Evolutionary conservation across 1,140 invertebrate genomes (phyloP).

Genomic region (Sitobion miscanthi): DNA sequence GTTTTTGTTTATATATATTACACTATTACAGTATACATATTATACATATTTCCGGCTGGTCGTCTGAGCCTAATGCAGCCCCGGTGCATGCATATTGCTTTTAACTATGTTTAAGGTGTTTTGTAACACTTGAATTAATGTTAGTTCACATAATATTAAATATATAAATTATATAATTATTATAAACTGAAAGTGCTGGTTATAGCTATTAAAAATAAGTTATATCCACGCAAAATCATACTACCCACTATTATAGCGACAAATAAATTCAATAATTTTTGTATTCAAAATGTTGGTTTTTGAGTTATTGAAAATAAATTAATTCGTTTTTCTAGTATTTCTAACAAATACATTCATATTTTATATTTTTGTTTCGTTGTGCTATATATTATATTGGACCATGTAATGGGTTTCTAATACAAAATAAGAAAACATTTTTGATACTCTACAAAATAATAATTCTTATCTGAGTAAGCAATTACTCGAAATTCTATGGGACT

Average conservation of each 20-base stretch:
- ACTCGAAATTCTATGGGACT: slow-evolving; percentile 13
- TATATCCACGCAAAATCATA: background rate
- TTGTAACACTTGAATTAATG: background rate
- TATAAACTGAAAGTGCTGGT: background rate
- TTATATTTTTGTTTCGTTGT: background rate
- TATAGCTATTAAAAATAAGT: background rate
- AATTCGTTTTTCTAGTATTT: background rate
- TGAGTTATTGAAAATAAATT: background rate
- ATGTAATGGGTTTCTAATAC: background rate
- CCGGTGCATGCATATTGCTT: background rate
- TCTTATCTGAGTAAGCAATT: background rate
- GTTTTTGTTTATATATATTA: background rate
- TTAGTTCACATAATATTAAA: background rate
- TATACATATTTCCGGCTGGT: no score
- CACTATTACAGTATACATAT: background rate
- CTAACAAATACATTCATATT: background rate
- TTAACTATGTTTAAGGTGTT: background rate
- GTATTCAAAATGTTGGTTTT: background rate
- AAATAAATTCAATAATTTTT: background rate
- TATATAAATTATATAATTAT: background rate
- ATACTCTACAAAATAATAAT: background rate
- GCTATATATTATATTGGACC: background rate
- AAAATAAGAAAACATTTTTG: background rate
- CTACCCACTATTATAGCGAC: background rate
- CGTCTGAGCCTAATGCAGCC: background rate